Evolutionary conservation across 2,888 invertebrate species (phyloP).

Genomic region (Amphipyra berbera): DNA sequence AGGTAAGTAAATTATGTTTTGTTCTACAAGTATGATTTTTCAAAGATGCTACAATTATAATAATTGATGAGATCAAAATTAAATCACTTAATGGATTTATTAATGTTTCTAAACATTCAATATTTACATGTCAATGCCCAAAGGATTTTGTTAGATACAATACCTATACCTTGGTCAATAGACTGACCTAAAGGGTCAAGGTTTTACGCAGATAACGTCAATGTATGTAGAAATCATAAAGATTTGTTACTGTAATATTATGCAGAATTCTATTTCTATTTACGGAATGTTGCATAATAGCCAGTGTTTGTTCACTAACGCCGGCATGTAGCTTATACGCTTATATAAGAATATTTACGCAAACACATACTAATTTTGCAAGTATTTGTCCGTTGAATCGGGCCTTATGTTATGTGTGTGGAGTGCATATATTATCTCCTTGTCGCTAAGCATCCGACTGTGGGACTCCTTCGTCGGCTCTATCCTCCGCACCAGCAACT

Average conservation of each 20-base stretch:
- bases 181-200: constrained; percentile 64
- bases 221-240: constrained; percentile 63
- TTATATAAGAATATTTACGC: constrained; percentile 54
- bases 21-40: too few species aligned
- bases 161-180: background rate
- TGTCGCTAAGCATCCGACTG: constrained; percentile 98
- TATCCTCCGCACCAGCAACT: constrained; percentile 96
- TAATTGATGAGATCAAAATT: too few species aligned
- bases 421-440: constrained; percentile 98
- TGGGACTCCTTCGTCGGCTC: constrained; percentile 99
- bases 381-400: constrained; percentile 95
- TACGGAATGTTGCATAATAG: constrained; percentile 83
- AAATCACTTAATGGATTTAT: too few species aligned
- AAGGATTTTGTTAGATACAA: background rate
- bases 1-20: too few species aligned
- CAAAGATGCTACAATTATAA: too few species aligned
- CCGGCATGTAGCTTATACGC: constrained; percentile 54
- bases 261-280: constrained; percentile 79
- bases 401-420: constrained; percentile 98
- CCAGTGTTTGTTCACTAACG: constrained; percentile 56
- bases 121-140: background rate
- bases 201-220: constrained; percentile 59
- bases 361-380: constrained; percentile 96
- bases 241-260: constrained; percentile 32
- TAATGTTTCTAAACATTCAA: too few species aligned